Base-by-base conservation (phyloP, 2,888 invertebrate genomes). In the Dryobota labecula region DNA sequence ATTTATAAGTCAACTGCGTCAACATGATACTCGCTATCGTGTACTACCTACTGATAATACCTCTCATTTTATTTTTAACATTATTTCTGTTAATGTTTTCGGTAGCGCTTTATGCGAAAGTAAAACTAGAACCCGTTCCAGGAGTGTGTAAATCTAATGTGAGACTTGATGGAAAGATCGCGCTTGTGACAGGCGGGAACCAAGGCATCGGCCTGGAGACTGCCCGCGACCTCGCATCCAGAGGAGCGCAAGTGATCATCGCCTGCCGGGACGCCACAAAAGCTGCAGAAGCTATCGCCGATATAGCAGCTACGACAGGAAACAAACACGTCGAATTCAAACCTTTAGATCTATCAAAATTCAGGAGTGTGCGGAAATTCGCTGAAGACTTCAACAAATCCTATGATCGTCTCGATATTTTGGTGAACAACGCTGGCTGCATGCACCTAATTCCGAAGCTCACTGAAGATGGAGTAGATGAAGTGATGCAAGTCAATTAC, bases 181-280 rank as follows among this genome's bases (percentile, higher is more conserved):
- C 96, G 0, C 96, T 98, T 51, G 95, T 98, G 11, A 98, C 98
- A 0, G 98, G 98, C 7, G 97, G 98, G 0, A 98, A 98, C 90
- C 97, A 97, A 2, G 98, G 98, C 4, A 98, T 98, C 73, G 98
- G 98, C 2, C 97, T 97, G 88, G 98, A 98, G 93, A 97, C 98
- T 0, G 98, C 97, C 0, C 93, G 94, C 71, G 97, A 97, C 83
- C 92, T 98, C 76, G 98, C 98, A 0, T 95, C 94, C 76, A 94
- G 98, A 76, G 97, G 97, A 7, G 98, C 98, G 0, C 97, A 96
- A 88, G 92, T 96, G 36, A 87, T 95, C 72, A 97, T 99, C 97
- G 98, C 98, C 1, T 98, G 98, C 89, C 96, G 98, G 78, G 96
- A 98, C 91, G 94, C 97, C 88, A 88, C 96, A 11, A 97, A 97